These are phyloP conservation scores for Cryptoblepharus egeriae DNA, from an alignment of 2,797 vertebrate genomes.

Conservation along the genomic window DNA sequence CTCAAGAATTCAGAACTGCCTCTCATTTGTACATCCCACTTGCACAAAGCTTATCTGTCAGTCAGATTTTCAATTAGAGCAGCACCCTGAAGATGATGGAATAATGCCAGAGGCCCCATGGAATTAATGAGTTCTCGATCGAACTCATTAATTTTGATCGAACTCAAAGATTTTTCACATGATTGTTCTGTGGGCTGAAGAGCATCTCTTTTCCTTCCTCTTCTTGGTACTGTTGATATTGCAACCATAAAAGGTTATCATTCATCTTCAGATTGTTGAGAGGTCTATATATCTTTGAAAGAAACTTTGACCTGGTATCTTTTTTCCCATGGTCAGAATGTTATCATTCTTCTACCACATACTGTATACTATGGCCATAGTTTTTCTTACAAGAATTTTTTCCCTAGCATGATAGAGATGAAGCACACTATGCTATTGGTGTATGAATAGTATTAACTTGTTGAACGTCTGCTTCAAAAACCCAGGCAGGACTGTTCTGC, in stretches of 20 bases:
- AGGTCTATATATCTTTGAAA: neutral
- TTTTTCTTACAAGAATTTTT: neutral
- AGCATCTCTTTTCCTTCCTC: neutral
- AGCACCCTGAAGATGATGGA: neutral
- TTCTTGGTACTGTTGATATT: neutral
- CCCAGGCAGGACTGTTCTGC: neutral
- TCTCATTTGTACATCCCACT: constrained; percentile 39
- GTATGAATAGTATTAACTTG: neutral
- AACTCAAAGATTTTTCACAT: constrained; percentile 31
- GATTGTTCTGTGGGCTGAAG: neutral
- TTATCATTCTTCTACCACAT: too few relatives aligned
- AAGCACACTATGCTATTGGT: neutral
- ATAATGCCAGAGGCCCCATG: neutral
- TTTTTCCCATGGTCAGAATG: neutral
- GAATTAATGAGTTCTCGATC: too few relatives aligned
- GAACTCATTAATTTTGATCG: constrained; percentile 1
- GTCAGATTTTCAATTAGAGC: constrained; percentile 30
- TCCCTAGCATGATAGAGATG: neutral
- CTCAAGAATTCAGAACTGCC: constrained; percentile 60
- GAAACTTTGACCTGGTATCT: neutral
- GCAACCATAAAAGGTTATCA: neutral
- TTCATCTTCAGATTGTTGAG: neutral
- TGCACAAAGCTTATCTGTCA: constrained; percentile 18
- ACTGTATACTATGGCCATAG: too few relatives aligned
- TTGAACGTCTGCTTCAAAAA: neutral